Conservation (phyloP, 2,113 vertebrate species). For the Psittacus erithacus region DNA sequence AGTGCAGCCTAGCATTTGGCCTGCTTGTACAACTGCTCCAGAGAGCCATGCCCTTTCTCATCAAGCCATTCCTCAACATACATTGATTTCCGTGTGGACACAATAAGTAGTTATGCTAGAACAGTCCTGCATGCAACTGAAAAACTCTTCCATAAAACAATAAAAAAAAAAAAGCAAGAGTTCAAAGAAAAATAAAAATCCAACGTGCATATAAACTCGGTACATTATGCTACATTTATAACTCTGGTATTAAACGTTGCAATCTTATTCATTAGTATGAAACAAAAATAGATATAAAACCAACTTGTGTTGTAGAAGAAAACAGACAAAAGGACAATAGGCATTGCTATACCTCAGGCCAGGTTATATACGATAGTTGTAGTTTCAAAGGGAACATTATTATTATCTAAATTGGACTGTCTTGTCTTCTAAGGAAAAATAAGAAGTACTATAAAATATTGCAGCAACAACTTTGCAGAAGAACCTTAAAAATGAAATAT, state of each 20-base stretch:
- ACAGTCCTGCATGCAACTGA: neutral
- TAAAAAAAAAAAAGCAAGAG: neutral
- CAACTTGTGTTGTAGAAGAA: neutral
- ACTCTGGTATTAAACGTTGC: neutral
- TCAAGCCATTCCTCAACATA: too few species aligned
- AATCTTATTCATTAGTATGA: neutral
- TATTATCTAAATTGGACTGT: neutral
- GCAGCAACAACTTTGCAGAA: neutral
- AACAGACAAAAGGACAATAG: neutral
- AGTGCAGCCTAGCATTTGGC: too few species aligned
- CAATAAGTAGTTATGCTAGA: neutral
- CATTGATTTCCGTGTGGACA: neutral
- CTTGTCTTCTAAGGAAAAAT: neutral
- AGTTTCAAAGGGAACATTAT: constrained; percentile 4
- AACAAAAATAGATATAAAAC: neutral
- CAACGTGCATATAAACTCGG: neutral
- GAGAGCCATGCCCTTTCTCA: too few species aligned
- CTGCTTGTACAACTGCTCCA: too few species aligned
- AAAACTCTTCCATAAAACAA: neutral
- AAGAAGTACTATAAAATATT: neutral
- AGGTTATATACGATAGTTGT: neutral
- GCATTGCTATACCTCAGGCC: neutral
- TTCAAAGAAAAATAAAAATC: neutral
- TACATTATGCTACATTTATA: neutral
- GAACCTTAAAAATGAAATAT: neutral